Percentiles rank a stretch among this genome's conserved stretches.
These are phyloP conservation scores for Capromys pilorides DNA, from an alignment of 2,797 vertebrate species.

Conservation along the genomic window DNA sequence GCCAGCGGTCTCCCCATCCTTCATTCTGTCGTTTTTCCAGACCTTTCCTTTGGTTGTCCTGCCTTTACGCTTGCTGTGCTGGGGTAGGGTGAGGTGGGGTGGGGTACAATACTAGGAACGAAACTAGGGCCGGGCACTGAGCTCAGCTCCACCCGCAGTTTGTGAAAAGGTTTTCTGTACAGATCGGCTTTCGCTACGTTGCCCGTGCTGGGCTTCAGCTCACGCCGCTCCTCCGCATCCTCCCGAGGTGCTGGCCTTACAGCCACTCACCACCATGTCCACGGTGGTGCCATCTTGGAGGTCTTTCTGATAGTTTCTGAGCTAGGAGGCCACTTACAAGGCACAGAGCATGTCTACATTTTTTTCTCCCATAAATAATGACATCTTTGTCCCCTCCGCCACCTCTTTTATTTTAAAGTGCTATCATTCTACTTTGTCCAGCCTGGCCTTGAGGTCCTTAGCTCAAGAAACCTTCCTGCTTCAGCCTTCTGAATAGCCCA, in stretches of 20 bases:
- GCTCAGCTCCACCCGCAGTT: background rate
- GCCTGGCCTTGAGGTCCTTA: background rate
- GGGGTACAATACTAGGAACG: background rate
- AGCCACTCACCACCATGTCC: background rate
- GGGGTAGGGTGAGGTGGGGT: too few relatives aligned
- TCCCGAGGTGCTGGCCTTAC: background rate
- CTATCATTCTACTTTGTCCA: background rate
- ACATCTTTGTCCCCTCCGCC: background rate
- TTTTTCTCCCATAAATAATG: background rate
- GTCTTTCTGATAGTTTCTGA: background rate
- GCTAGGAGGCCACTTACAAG: background rate
- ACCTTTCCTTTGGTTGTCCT: background rate
- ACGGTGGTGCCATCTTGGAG: background rate
- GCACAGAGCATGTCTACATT: background rate
- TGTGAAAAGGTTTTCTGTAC: background rate
- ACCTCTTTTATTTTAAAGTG: background rate
- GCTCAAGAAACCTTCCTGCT: background rate
- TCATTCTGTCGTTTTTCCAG: background rate
- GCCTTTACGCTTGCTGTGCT: background rate
- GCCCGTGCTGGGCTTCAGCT: background rate
- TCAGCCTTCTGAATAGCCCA: background rate
- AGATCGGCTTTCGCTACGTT: background rate
- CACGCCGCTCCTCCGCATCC: background rate
- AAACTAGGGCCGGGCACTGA: background rate
- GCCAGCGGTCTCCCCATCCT: background rate